phyloP scores from a whole-genome alignment of 2,797 vertebrate genomes.

The Hylomyscus alleni region DNA sequence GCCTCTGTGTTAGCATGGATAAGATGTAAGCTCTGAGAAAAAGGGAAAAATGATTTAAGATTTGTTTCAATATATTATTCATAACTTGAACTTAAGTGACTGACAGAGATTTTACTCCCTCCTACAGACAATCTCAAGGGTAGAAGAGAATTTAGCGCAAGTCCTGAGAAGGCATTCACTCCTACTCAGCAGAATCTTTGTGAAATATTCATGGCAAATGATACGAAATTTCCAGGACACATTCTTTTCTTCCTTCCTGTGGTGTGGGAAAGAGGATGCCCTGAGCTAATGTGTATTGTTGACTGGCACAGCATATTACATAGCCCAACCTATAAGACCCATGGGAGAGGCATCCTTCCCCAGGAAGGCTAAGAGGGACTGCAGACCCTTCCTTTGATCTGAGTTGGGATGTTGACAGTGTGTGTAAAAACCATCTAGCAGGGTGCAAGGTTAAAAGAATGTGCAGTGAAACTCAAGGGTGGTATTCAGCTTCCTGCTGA shows the following conservation, averaged over 20 bases:
- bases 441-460: fast-evolving
- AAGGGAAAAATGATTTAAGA: background rate
- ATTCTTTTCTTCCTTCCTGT: background rate
- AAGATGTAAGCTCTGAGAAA: background rate
- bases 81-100: background rate
- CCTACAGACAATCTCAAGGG: conserved; percentile 25
- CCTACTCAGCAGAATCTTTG: too few relatives aligned
- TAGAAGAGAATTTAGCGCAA: background rate
- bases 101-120: background rate
- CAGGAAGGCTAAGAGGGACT: background rate
- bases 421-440: background rate
- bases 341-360: background rate
- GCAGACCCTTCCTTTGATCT: background rate
- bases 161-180: background rate
- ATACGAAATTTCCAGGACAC: background rate
- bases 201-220: background rate
- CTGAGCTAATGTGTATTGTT: background rate
- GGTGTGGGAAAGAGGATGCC: background rate
- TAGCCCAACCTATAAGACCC: background rate
- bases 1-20: conserved; percentile 17
- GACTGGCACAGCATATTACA: background rate
- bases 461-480: fast-evolving
- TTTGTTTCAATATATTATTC: conserved; percentile 38
- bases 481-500: background rate
- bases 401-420: background rate